phyloP scores from a whole-genome alignment of 2,797 vertebrate genomes.

The Sciaenops ocellatus region DNA sequence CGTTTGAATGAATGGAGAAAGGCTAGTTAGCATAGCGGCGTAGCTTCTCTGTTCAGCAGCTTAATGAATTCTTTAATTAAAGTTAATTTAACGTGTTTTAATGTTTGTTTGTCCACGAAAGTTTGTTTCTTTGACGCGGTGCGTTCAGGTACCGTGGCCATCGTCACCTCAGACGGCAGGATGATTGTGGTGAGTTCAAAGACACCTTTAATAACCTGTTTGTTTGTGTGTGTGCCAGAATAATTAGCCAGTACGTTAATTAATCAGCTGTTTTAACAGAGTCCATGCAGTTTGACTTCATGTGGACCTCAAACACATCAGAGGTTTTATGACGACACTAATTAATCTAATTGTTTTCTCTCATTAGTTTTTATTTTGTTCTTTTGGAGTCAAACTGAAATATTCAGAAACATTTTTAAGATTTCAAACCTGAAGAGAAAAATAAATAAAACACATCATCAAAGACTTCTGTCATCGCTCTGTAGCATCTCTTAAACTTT shows the following conservation, averaged over 20 bases:
- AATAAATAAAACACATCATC: too few species aligned
- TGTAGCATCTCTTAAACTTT: too few species aligned
- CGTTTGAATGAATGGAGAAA: conserved; percentile 40
- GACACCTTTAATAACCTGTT: background rate
- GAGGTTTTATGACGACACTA: too few species aligned
- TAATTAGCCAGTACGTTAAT: background rate
- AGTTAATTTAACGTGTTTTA: background rate
- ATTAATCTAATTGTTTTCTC: too few species aligned
- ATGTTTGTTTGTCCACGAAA: background rate
- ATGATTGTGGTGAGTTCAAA: conserved; percentile 96
- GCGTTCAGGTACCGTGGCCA: conserved; percentile 93
- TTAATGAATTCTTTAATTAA: rapidly evolving
- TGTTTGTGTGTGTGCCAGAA: background rate
- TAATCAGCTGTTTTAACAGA: background rate
- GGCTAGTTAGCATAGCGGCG: conserved; percentile 29
- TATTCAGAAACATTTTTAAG: too few species aligned
- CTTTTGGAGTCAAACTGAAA: too few species aligned
- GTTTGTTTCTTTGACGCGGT: conserved; percentile 79
- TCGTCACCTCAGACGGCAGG: conserved; percentile 96
- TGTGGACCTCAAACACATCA: too few species aligned
- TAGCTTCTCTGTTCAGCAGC: background rate
- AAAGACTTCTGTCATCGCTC: too few species aligned
- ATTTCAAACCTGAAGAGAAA: too few species aligned
- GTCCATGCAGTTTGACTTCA: too few species aligned
- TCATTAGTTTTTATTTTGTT: too few species aligned